Evolutionary conservation across 2,888 invertebrate genomes (phyloP), one percentile per base, ranked within the genome.

Genomic region (Harpalus rufipes): DNA sequence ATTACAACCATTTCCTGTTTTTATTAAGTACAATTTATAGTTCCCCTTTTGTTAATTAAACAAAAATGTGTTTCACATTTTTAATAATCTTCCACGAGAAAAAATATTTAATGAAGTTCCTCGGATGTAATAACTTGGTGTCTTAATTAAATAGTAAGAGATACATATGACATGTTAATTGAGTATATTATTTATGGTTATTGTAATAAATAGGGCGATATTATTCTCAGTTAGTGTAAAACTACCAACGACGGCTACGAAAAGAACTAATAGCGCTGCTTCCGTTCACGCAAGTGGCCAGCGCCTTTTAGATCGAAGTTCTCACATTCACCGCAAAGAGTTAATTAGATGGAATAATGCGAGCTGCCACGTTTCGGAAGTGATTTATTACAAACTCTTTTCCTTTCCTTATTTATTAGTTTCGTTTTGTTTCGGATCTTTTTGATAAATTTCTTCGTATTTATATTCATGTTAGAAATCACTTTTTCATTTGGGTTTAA

Each of bases 81-180:
- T 51, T 74, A 56, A 74, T 51, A 74, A 18, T 51, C 74, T 74
- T 12, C 18, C 18, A n/a, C 14, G 51, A 74, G 51, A 74, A 74
- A 72, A 74, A 74, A 41, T 74, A 74, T 74, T 74, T 81, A 81
- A 81, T 81, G 81, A 81, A 68, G 81, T 81, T 68, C 81, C 51
- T 12, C 44, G 81, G 81, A 81, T 81, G 81, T 81, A 81, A 81
- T 81, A 81, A 81, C 63, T 81, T 81, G 81, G 72, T 81, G 61
- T 81, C 81, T 81, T 81, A 81, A 81, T 81, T 81, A 81, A 81
- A 81, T 81, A 68, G 51, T 56, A 56, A 81, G 65, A 81, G 61
- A 81, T 68, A 83, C 65, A 83, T 83, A 83, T 41, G 82, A 83
- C 82, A 74, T 72, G 82, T 83, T 83, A 83, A 83, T 83, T 83